Conservation (phyloP, 1,140 invertebrate species). For the Drosophila nigromelanica region DNA sequence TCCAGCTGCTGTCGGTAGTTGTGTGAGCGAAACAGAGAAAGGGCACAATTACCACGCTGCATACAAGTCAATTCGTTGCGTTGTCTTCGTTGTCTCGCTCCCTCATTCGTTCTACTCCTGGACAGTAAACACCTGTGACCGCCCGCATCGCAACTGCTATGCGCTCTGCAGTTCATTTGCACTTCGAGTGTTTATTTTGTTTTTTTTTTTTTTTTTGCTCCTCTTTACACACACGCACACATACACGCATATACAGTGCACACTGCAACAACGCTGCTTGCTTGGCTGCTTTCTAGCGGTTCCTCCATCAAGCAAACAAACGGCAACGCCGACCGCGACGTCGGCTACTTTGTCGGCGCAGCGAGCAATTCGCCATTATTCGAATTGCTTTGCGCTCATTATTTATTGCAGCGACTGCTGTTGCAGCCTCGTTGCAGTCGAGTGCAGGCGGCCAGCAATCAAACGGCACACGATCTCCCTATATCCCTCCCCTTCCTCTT, state of each 20-base stretch:
- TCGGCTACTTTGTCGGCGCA: slow-evolving; percentile 11
- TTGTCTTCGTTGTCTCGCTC: slow-evolving; percentile 12
- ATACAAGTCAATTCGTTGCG: slow-evolving; percentile 27
- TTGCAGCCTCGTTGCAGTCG: slow-evolving; percentile 57
- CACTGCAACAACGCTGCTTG: slow-evolving; percentile 55
- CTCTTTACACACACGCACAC: slow-evolving; percentile 16
- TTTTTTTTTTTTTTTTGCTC: slow-evolving; percentile 11
- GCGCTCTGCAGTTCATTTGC: slow-evolving; percentile 52
- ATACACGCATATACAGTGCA: not conserved
- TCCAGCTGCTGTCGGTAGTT: slow-evolving; percentile 52
- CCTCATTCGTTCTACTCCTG: slow-evolving; percentile 11
- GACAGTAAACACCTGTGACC: slow-evolving; percentile 69
- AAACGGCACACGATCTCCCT: slow-evolving; percentile 40
- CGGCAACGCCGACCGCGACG: slow-evolving; percentile 7
- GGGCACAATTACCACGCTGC: not conserved
- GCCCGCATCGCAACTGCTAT: slow-evolving; percentile 61
- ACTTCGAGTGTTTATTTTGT: slow-evolving; percentile 31
- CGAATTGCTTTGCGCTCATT: slow-evolving; percentile 73
- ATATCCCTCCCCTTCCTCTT: slow-evolving; percentile 23
- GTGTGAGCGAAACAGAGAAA: slow-evolving; percentile 13
- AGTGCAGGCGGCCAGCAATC: slow-evolving; percentile 48
- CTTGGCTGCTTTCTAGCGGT: slow-evolving; percentile 76
- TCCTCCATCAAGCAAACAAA: slow-evolving; percentile 25
- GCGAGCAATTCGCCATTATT: slow-evolving; percentile 67
- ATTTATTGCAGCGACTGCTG: slow-evolving; percentile 66